Conservation (phyloP, 30 jellyfish, hydroid and myxozoan species). For the Nemopilema nomurai region DNA sequence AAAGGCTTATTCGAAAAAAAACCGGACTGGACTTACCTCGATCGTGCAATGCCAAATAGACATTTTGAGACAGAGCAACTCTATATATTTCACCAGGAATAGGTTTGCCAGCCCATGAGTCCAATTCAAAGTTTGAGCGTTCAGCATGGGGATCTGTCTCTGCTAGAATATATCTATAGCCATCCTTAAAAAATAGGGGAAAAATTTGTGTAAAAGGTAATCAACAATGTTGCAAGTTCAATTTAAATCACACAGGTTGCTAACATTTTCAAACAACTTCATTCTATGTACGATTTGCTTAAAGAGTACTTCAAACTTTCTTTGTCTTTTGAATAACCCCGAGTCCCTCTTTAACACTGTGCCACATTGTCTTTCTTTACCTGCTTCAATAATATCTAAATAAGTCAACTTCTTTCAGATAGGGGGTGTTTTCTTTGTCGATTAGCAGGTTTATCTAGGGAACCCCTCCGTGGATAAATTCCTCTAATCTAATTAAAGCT, state of each 20-base stretch:
- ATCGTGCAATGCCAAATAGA: slow-evolving; percentile 80
- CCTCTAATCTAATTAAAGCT: slow-evolving; percentile 17
- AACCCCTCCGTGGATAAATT: slow-evolving; percentile 18
- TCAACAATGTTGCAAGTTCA: background rate
- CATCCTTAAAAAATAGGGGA: slow-evolving; percentile 61
- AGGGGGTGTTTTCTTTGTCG: slow-evolving; percentile 22
- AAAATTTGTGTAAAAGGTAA: no score
- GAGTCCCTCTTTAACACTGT: no score
- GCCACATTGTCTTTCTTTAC: slow-evolving; percentile 4
- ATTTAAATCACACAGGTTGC: background rate
- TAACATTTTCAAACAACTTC: no score
- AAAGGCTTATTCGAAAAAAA: no score
- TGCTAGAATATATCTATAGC: slow-evolving; percentile 88
- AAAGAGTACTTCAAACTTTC: no score
- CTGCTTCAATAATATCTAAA: background rate
- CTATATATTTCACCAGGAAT: slow-evolving; percentile 95
- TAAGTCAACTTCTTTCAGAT: slow-evolving; percentile 4
- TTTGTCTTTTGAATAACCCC: no score
- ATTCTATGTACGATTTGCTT: no score
- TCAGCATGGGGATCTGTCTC: slow-evolving; percentile 96
- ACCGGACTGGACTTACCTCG: slow-evolving; percentile 77
- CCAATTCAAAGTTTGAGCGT: slow-evolving; percentile 84
- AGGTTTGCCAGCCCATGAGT: slow-evolving; percentile 98
- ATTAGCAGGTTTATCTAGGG: slow-evolving; percentile 19
- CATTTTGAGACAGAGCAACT: slow-evolving; percentile 76